Conservation (phyloP, 92 coral and sea anemone genomes). For the Zoanthus sansibaricus region DNA sequence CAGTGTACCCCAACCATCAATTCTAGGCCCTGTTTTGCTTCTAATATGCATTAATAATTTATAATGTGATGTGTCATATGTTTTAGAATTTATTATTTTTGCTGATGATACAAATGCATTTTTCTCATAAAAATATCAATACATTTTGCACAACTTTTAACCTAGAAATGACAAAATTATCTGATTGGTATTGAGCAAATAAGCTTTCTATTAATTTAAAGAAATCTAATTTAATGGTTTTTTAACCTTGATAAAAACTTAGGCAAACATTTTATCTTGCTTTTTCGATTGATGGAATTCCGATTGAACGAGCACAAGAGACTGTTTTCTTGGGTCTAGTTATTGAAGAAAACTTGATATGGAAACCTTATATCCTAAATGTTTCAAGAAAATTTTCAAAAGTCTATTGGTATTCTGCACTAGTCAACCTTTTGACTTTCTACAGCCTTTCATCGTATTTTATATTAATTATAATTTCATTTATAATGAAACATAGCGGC, state of each 20-base stretch:
- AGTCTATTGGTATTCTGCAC: slow-evolving; percentile 45
- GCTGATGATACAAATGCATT: slow-evolving; percentile 36
- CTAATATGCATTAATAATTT: slow-evolving; percentile 35
- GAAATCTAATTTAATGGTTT: slow-evolving; percentile 52
- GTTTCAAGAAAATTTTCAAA: slow-evolving; percentile 47
- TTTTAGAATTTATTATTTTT: slow-evolving; percentile 21
- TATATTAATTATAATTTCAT: too few relatives aligned
- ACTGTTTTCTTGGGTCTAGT: not conserved
- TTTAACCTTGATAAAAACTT: slow-evolving; percentile 19
- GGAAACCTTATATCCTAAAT: slow-evolving; percentile 15
- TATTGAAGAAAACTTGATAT: not conserved
- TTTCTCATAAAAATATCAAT: slow-evolving; percentile 7
- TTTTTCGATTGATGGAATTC: slow-evolving; percentile 11
- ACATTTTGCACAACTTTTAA: slow-evolving; percentile 6
- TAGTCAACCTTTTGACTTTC: not conserved
- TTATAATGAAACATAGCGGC: too few relatives aligned
- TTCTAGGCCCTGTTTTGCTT: slow-evolving; percentile 35
- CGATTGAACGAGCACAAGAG: not conserved
- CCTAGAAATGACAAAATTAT: slow-evolving; percentile 22
- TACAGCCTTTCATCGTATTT: not conserved
- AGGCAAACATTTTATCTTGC: slow-evolving; percentile 10
- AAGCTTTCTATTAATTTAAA: slow-evolving; percentile 31
- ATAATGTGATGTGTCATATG: slow-evolving; percentile 2
- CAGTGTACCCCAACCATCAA: slow-evolving; percentile 43
- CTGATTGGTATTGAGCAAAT: slow-evolving; percentile 34